phyloP scores from a whole-genome alignment of 2,888 invertebrate genomes.

The Ornithoptera priamus region DNA sequence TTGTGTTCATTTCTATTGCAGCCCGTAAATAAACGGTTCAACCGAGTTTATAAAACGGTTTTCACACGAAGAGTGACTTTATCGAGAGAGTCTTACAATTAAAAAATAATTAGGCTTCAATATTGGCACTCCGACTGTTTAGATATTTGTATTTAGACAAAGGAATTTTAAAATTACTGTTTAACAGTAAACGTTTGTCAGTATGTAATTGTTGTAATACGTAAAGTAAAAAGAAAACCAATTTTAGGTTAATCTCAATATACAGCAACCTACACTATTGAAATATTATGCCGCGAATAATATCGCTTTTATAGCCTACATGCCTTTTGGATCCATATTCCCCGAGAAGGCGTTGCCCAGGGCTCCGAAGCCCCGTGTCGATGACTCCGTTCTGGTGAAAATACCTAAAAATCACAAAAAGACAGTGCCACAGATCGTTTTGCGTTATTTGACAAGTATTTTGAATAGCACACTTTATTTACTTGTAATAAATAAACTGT shows the following conservation, averaged over 20 bases:
- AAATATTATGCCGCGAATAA: constrained; percentile 83
- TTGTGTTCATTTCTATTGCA: no score
- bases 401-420: constrained; percentile 83
- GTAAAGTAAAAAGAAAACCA: neutral
- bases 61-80: neutral
- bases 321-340: constrained; percentile 83
- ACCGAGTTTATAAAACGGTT: neutral
- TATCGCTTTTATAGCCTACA: constrained; percentile 85
- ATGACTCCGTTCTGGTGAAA: constrained; percentile 73
- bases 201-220: neutral
- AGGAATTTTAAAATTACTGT: neutral
- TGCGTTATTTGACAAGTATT: constrained; percentile 82
- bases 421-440: constrained; percentile 81
- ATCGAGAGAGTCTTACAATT: neutral
- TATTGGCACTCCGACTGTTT: neutral
- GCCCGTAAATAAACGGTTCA: neutral
- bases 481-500: no score
- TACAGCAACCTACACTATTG: constrained; percentile 85
- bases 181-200: neutral
- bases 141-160: neutral
- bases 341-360: constrained; percentile 63
- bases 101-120: neutral
- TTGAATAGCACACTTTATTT: neutral
- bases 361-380: constrained; percentile 75
- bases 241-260: constrained; percentile 80